Evolutionary conservation across 2,113 vertebrate species (phyloP), one percentile per base, ranked within the genome.

Genomic region (Turnix velox): DNA sequence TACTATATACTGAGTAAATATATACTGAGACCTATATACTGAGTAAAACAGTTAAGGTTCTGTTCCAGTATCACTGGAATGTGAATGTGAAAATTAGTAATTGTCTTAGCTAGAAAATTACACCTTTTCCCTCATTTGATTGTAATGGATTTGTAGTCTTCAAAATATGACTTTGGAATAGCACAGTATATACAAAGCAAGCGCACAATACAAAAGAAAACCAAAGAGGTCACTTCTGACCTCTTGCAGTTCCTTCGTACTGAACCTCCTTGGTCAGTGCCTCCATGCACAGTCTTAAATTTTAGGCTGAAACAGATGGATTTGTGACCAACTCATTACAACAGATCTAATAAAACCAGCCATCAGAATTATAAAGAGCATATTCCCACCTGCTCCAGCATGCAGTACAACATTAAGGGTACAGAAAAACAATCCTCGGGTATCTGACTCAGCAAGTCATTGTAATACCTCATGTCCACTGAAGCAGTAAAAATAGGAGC

Each of bases 361-460:
- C 48, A 61, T 19, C 76, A 17, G 54, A 86, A 81, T 35, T n/a
- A 57, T 25, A 55, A 30, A 24, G n/a, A 82, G 31, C 33, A 12
- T 54, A 46, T 61, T 93, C 96, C 35, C 52, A 99, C 99, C 98
- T 99, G 99, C 69, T 99, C 98, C 67, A 99, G 92, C 95, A 99
- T 97, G 88, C 98, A 99, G 78, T 98, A 95, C 69, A 99, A 78
- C 27, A 99, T 97, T 45, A 99, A 96, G 12, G 98, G 88, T 63
- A 99, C 97, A 66, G 99, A 99, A 84, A 98, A 80, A 45, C 94
- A 97, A 74, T 99, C 98, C 30, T 98, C 97, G 0, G 99, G 98
- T 88, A 99, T 72, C 23, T 93, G 91, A 93, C 97, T 97, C 67
- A 99, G 90, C 24, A 99, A 93, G 67, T 98, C 97, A 91, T 93